Percentiles rank a stretch among this genome's conserved stretches.
Evolutionary conservation across 2,888 invertebrate species (phyloP).

Genomic region (Epinotia nisella): DNA sequence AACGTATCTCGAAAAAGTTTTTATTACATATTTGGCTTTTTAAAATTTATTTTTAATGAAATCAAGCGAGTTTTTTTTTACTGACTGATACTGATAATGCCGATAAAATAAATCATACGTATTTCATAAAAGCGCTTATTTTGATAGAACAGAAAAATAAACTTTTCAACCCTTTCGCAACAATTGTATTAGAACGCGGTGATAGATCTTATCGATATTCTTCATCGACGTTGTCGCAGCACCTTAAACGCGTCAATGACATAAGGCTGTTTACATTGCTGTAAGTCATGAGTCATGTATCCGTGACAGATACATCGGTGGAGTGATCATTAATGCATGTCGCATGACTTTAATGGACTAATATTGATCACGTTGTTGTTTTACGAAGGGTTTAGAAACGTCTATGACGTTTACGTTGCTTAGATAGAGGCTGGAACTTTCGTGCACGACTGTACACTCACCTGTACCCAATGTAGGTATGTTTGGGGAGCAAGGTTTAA

Average conservation of each 20-base stretch:
- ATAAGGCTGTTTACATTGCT: slow-evolving; percentile 59
- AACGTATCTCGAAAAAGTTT: too few relatives aligned
- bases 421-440: slow-evolving; percentile 19
- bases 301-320: slow-evolving; percentile 70
- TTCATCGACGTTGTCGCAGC: slow-evolving; percentile 4
- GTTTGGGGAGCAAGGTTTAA: too few relatives aligned
- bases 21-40: too few relatives aligned
- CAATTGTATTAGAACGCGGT: background rate
- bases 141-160: background rate
- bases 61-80: too few relatives aligned
- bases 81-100: too few relatives aligned
- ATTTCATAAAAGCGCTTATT: too few relatives aligned
- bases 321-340: slow-evolving; percentile 67
- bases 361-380: slow-evolving; percentile 59
- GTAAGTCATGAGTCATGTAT: slow-evolving; percentile 72
- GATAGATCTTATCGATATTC: slow-evolving; percentile 4
- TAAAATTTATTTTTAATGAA: too few relatives aligned
- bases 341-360: slow-evolving; percentile 62
- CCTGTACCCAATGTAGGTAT: background rate
- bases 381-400: slow-evolving; percentile 49
- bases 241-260: slow-evolving; percentile 3
- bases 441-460: background rate
- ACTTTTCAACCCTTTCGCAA: background rate
- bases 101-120: too few relatives aligned
- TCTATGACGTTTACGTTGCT: slow-evolving; percentile 26